Percentiles rank a stretch among this genome's conserved stretches.
phyloP scores from a whole-genome alignment of 2,888 invertebrate genomes.

The Meghimatium bilineatum region DNA sequence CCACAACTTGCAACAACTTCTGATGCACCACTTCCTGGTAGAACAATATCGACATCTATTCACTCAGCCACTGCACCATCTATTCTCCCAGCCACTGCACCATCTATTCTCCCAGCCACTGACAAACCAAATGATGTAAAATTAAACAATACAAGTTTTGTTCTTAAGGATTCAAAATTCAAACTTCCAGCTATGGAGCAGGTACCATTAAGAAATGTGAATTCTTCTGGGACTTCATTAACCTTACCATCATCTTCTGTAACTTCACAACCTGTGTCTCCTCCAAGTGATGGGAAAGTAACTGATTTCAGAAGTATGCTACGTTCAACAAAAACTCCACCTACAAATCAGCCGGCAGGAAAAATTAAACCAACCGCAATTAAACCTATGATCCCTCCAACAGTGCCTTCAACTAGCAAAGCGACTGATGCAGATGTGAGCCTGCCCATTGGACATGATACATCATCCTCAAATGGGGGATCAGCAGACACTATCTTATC shows the following conservation, averaged over 20 bases:
- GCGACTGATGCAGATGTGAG: background rate
- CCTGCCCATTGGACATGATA: background rate
- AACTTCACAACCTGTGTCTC: background rate
- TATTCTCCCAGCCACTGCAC: too few species aligned
- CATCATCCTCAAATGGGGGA: too few species aligned
- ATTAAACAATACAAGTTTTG: background rate
- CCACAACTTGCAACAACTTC: background rate
- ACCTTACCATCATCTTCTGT: background rate
- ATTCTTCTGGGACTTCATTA: background rate
- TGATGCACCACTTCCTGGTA: background rate
- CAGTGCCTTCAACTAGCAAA: background rate
- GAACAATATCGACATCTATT: too few species aligned
- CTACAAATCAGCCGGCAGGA: background rate
- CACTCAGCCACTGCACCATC: too few species aligned
- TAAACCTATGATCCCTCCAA: slow-evolving; percentile 8
- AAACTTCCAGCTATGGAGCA: slow-evolving; percentile 29
- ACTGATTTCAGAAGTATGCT: slow-evolving; percentile 17
- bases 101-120: too few species aligned
- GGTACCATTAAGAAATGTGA: background rate
- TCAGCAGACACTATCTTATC: background rate
- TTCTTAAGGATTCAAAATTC: background rate
- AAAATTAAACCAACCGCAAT: background rate
- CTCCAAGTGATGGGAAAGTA: slow-evolving; percentile 14
- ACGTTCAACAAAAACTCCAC: background rate
- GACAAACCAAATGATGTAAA: slow-evolving; percentile 5